phyloP scores from a whole-genome alignment of 1,140 invertebrate species.

The Proctacanthus coquilletti region DNA sequence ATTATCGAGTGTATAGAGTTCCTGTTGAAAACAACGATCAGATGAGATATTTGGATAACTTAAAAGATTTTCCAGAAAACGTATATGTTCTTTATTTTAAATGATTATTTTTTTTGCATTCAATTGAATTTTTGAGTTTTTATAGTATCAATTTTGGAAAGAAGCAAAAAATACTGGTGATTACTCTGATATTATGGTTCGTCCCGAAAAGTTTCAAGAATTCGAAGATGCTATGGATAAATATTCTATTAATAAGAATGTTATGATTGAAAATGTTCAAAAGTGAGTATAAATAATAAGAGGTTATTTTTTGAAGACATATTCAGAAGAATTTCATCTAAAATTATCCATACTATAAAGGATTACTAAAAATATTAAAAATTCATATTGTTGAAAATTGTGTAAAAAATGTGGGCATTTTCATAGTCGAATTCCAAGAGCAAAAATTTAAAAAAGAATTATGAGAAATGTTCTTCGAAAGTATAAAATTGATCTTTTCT shows the following conservation, averaged over 20 bases:
- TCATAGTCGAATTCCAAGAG: too few relatives aligned
- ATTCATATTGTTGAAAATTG: too few relatives aligned
- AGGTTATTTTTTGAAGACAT: too few relatives aligned
- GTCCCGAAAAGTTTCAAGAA: constrained; percentile 8
- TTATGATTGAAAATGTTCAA: constrained; percentile 19
- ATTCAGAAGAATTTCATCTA: too few relatives aligned
- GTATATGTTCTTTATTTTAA: constrained; percentile 5
- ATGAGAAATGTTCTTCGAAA: background rate
- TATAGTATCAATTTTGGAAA: constrained; percentile 21
- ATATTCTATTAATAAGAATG: constrained; percentile 11
- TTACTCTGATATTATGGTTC: constrained; percentile 19
- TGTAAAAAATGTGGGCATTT: too few relatives aligned
- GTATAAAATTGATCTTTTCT: too few relatives aligned
- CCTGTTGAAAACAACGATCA: constrained; percentile 13
- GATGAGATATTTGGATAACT: constrained; percentile 9
- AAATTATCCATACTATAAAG: too few relatives aligned
- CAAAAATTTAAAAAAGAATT: background rate
- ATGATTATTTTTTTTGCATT: background rate
- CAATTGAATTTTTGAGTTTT: background rate
- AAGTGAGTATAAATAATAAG: constrained; percentile 13
- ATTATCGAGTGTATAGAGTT: constrained; percentile 15
- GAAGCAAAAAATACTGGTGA: constrained; percentile 14
- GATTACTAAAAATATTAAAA: too few relatives aligned
- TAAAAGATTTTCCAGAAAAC: constrained; percentile 12
- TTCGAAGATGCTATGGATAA: constrained; percentile 13